These are phyloP conservation scores for Rhynchopsitta pachyrhyncha DNA, from an alignment of 2,113 vertebrate genomes.

Conservation along the genomic window DNA sequence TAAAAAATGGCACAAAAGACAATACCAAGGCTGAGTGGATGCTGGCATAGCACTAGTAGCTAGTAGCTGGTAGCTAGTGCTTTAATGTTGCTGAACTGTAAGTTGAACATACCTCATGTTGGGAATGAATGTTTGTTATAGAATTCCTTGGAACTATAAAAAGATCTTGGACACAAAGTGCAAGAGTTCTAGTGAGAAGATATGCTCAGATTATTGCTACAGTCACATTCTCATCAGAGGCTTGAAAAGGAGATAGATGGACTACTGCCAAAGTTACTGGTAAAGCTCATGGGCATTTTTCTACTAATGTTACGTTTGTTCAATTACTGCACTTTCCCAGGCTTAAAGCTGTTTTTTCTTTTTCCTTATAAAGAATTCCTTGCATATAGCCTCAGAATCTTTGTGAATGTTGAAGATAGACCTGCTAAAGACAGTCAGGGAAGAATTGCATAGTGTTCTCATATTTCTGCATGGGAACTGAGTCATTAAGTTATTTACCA, in stretches of 20 bases:
- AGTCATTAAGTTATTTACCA: neutral
- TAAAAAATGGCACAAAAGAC: neutral
- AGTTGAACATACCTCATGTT: rapidly evolving
- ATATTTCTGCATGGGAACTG: neutral
- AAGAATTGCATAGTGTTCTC: neutral
- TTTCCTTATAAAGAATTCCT: neutral
- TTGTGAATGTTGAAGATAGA: neutral
- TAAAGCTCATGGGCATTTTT: neutral
- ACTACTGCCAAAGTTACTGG: neutral
- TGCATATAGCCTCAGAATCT: neutral
- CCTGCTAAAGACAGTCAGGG: neutral
- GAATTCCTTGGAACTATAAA: neutral
- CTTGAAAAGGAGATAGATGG: slow-evolving; percentile 5
- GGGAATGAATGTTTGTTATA: neutral
- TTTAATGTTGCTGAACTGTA: neutral
- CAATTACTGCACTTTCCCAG: neutral
- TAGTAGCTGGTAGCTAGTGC: neutral
- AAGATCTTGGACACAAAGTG: neutral
- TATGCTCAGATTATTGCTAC: neutral
- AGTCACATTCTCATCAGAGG: neutral
- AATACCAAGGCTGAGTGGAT: neutral
- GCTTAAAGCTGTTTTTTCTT: neutral
- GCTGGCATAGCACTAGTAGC: neutral
- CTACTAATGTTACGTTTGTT: neutral
- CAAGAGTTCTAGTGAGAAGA: neutral